Conservation (phyloP, 2,888 invertebrate genomes). For the Thera obeliscata region DNA sequence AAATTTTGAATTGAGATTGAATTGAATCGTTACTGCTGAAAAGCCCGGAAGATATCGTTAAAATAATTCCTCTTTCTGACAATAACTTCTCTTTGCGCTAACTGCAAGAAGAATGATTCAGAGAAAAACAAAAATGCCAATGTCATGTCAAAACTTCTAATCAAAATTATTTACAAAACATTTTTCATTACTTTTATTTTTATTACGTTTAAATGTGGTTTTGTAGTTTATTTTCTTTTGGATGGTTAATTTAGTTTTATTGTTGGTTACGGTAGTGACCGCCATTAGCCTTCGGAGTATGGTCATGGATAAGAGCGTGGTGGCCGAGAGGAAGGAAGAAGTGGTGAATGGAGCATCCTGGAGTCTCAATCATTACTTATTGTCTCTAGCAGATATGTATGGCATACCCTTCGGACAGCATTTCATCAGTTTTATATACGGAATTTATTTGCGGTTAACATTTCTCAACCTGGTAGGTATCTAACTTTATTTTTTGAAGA, state of each 20-base stretch:
- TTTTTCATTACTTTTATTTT: constrained; percentile 30
- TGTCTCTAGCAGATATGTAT: constrained; percentile 53
- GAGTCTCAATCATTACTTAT: constrained; percentile 46
- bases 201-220: constrained; percentile 26
- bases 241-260: constrained; percentile 50
- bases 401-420: constrained; percentile 54
- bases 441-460: constrained; percentile 59
- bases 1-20: no score
- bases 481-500: no score
- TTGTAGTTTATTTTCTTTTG: constrained; percentile 42
- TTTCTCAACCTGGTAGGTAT: constrained; percentile 54
- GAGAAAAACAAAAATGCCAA: constrained; percentile 29
- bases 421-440: constrained; percentile 54
- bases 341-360: constrained; percentile 45
- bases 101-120: constrained; percentile 15
- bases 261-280: constrained; percentile 43
- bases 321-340: constrained; percentile 35
- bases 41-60: background rate
- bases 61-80: constrained; percentile 20
- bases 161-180: constrained; percentile 34
- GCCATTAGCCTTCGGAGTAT: constrained; percentile 46
- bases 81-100: background rate
- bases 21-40: no score
- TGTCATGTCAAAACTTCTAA: constrained; percentile 30
- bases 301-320: constrained; percentile 43